These are phyloP conservation scores for Saiga tatarica DNA, from an alignment of 2,113 vertebrate species.

Conservation along the genomic window DNA sequence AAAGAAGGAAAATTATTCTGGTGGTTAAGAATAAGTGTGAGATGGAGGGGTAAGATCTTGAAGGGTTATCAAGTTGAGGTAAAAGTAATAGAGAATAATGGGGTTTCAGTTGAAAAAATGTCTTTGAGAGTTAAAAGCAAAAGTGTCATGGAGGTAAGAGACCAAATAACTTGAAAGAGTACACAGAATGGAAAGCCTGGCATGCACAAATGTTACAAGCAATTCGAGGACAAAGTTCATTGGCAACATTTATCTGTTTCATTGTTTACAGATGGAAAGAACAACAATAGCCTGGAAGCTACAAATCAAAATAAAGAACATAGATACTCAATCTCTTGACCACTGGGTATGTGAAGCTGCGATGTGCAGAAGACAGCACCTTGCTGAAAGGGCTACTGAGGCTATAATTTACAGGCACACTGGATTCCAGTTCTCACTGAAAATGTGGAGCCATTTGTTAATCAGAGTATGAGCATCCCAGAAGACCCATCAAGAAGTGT, in stretches of 20 bases:
- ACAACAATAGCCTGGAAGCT: not conserved
- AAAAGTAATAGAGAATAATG: not conserved
- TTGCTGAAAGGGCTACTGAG: not conserved
- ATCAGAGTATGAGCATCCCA: not conserved
- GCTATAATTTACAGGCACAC: not conserved
- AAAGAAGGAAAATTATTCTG: not conserved
- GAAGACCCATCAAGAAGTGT: not conserved
- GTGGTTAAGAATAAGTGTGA: not conserved
- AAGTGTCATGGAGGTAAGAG: not conserved
- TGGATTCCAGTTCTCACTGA: not conserved
- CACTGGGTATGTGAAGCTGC: not conserved
- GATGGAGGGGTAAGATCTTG: not conserved
- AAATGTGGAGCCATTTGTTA: not conserved
- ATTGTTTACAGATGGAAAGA: not conserved
- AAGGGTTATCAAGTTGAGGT: not conserved
- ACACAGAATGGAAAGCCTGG: not conserved
- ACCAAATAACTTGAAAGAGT: not conserved
- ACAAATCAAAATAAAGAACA: not conserved
- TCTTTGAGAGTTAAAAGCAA: not conserved
- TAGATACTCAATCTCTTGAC: not conserved
- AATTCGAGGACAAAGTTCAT: not conserved
- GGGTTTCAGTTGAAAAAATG: not conserved
- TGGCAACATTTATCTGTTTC: not conserved
- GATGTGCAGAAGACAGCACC: not conserved
- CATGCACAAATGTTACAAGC: not conserved